Evolutionary conservation across 2,113 vertebrate species (phyloP).

Genomic region (Tupaia tana): DNA sequence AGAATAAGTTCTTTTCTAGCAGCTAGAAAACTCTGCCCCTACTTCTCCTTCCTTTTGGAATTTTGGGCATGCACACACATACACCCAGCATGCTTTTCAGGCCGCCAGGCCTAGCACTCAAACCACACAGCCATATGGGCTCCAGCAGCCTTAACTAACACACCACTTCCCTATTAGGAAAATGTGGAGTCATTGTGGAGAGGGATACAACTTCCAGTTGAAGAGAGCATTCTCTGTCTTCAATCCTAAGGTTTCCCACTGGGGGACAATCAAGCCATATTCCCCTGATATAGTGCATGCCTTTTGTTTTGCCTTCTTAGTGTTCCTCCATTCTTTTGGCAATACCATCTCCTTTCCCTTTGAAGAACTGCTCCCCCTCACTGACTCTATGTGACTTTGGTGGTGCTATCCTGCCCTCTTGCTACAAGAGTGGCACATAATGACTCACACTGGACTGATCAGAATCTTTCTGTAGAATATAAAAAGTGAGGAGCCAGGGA

Average conservation of each 20-base stretch:
- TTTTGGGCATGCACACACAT: no score
- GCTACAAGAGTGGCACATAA: not conserved
- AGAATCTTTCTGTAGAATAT: not conserved
- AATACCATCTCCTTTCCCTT: not conserved
- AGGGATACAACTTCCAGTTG: not conserved
- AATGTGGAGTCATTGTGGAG: not conserved
- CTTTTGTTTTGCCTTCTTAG: not conserved
- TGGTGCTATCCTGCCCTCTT: not conserved
- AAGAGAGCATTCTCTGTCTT: not conserved
- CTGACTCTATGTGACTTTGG: not conserved
- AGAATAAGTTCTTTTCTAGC: conserved; percentile 21
- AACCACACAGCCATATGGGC: no score
- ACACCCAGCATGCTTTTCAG: no score
- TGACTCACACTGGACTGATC: not conserved
- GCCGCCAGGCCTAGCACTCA: no score
- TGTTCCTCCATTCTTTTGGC: not conserved
- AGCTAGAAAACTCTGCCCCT: not conserved
- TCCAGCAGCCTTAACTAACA: no score
- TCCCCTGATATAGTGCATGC: not conserved
- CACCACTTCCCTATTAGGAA: not conserved
- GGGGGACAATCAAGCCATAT: not conserved
- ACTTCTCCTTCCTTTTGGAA: not conserved
- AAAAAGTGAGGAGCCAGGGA: not conserved
- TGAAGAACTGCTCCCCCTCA: not conserved
- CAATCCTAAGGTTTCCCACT: not conserved